phyloP scores from a whole-genome alignment of 2,888 invertebrate genomes.

The Meloe dianella region DNA sequence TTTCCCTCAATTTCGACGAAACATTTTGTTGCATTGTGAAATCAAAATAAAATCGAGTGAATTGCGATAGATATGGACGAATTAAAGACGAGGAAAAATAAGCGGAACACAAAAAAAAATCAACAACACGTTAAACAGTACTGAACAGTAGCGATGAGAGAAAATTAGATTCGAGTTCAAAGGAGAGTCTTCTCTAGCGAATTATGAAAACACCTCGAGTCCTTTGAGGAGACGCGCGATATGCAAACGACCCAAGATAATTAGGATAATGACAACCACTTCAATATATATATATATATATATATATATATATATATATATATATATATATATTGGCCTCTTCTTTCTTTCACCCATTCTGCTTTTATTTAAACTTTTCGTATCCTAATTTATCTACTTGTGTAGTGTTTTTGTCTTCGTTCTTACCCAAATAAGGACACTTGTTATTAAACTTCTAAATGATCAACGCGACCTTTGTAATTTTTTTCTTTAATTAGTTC shows the following conservation, averaged over 20 bases:
- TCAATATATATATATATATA: conserved; percentile 52
- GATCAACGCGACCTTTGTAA: background rate
- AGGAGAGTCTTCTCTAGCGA: conserved; percentile 56
- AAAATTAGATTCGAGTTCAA: conserved; percentile 61
- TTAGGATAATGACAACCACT: conserved; percentile 61
- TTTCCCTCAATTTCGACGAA: too few relatives aligned
- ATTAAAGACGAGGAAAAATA: background rate
- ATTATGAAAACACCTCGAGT: conserved; percentile 61
- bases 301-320: too few relatives aligned
- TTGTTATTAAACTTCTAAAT: conserved; percentile 35
- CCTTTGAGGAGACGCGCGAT: conserved; percentile 58
- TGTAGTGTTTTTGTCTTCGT: conserved; percentile 6
- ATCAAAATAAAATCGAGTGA: too few relatives aligned
- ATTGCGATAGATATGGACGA: conserved; percentile 25
- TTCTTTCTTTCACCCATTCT: conserved; percentile 21
- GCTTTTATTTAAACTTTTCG: conserved; percentile 34
- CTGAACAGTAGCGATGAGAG: conserved; percentile 48
- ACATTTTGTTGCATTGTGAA: conserved; percentile 35
- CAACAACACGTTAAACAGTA: conserved; percentile 48
- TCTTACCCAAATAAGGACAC: conserved; percentile 23
- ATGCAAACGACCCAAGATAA: conserved; percentile 61
- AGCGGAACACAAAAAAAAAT: conserved; percentile 41
- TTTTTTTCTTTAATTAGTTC: background rate
- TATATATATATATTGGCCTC: too few relatives aligned
- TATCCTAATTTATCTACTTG: conserved; percentile 41